phyloP scores from a whole-genome alignment of 2,113 vertebrate species.

The Tyto alba region DNA sequence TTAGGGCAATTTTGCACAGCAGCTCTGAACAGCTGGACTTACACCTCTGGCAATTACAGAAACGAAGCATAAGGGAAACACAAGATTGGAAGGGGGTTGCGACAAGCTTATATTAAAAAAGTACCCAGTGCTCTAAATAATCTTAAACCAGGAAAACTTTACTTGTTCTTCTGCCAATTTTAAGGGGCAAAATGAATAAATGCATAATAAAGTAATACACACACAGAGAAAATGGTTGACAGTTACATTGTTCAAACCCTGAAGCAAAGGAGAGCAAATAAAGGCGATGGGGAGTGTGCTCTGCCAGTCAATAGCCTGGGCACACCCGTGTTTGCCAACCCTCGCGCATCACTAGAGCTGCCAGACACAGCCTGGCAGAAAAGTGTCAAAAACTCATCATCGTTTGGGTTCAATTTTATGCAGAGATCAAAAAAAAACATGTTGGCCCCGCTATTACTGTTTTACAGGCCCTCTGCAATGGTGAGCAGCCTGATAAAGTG shows the following conservation, averaged over 20 bases:
- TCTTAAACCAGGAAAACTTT: background rate
- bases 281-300: background rate
- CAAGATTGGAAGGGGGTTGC: background rate
- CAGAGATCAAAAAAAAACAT: background rate
- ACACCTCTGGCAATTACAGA: background rate
- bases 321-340: background rate
- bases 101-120: background rate
- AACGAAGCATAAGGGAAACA: background rate
- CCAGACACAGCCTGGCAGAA: background rate
- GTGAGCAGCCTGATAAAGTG: background rate
- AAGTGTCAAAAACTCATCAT: rapidly evolving
- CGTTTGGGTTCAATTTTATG: background rate
- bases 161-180: background rate
- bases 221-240: background rate
- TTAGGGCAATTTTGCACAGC: background rate
- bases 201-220: background rate
- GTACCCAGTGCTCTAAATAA: background rate
- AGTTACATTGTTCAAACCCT: background rate
- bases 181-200: background rate
- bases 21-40: background rate
- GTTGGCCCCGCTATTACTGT: background rate
- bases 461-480: background rate
- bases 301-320: background rate
- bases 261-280: background rate
- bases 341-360: rapidly evolving